These are phyloP conservation scores for Megaceryle maxima DNA, from an alignment of 2,113 vertebrate species.

Conservation along the genomic window DNA sequence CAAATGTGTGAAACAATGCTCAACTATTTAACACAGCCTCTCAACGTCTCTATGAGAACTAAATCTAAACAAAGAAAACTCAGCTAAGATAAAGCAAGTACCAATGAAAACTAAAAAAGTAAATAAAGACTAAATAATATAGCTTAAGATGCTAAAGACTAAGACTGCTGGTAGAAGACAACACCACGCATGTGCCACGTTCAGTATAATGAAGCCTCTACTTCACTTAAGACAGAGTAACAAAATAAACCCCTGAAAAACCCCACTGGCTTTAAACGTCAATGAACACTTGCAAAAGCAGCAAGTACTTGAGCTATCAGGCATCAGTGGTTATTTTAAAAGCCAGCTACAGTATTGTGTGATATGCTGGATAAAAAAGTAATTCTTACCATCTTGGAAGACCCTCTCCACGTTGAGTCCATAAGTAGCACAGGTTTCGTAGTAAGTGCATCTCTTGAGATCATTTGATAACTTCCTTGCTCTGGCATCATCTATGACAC, in stretches of 20 bases:
- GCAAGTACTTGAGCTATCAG: neutral
- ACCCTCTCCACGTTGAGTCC: slow-evolving; percentile 97
- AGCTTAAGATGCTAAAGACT: neutral
- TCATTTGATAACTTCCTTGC: slow-evolving; percentile 93
- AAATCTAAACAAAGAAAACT: neutral
- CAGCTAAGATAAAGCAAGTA: neutral
- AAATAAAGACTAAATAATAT: neutral
- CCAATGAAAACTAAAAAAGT: neutral
- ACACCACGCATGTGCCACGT: accelerated
- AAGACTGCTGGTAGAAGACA: neutral
- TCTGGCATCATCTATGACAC: slow-evolving; percentile 90
- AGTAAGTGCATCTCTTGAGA: slow-evolving; percentile 96
- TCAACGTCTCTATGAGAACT: accelerated
- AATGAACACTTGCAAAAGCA: neutral
- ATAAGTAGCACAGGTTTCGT: slow-evolving; percentile 96
- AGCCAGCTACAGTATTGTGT: neutral
- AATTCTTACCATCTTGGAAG: slow-evolving; percentile 90
- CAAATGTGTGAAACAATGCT: accelerated
- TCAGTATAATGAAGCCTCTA: neutral
- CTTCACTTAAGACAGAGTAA: neutral
- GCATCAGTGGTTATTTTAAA: accelerated
- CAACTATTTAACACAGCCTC: neutral
- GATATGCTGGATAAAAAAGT: neutral
- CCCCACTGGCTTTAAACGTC: neutral
- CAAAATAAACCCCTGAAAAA: neutral